A percentile compares a stretch with the other conserved stretches of the same genome.
Evolutionary conservation across 2,113 vertebrate genomes (phyloP).

Genomic region (Notechis scutatus): DNA sequence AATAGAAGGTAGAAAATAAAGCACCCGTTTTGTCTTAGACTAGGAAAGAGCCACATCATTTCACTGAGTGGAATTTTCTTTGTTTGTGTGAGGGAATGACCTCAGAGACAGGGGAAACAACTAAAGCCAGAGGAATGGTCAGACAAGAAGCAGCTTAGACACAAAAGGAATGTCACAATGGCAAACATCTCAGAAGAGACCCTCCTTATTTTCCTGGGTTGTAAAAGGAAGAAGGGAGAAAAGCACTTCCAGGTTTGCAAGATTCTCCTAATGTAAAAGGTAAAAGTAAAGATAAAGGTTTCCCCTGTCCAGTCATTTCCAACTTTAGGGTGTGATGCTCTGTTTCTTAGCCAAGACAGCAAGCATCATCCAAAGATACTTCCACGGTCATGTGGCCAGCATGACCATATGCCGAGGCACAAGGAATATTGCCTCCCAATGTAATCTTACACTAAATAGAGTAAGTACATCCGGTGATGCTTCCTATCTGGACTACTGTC

Average conservation of each 20-base stretch:
- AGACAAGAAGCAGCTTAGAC: neutral
- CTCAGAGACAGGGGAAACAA: neutral
- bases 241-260: neutral
- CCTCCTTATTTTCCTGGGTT: neutral
- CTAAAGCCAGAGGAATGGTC: neutral
- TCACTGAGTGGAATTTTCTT: neutral
- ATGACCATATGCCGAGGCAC: neutral
- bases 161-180: neutral
- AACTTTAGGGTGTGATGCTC: neutral
- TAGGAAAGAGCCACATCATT: neutral
- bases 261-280: neutral
- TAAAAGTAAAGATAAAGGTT: neutral
- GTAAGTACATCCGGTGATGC: neutral
- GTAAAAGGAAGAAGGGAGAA: neutral
- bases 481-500: neutral
- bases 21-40: neutral
- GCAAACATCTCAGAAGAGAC: neutral
- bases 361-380: neutral
- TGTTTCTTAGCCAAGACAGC: neutral
- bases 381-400: neutral
- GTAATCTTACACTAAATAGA: neutral
- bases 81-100: neutral
- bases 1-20: neutral
- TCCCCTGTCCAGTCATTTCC: neutral
- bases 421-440: neutral